phyloP scores from a whole-genome alignment of 1,140 invertebrate species.

The Hirudo medicinalis region DNA sequence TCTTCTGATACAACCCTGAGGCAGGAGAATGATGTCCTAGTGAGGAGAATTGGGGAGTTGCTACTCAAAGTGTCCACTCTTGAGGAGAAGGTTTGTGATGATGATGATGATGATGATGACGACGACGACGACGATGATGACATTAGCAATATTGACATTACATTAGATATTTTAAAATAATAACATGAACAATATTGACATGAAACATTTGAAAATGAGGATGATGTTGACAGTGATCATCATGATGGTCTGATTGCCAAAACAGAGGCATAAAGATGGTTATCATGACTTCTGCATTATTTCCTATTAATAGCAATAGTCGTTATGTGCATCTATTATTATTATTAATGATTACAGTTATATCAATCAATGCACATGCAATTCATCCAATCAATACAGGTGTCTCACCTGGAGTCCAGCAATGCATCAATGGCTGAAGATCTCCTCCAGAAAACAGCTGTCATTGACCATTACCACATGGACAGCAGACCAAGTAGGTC shows the following conservation, averaged over 20 bases:
- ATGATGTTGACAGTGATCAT: not conserved
- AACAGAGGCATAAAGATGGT: not conserved
- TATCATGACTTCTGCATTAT: too few relatives aligned
- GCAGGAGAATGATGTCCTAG: constrained; percentile 41
- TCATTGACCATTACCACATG: constrained; percentile 48
- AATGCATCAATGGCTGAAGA: constrained; percentile 48
- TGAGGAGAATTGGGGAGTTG: constrained; percentile 38
- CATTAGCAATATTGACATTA: too few relatives aligned
- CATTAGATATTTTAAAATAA: too few relatives aligned
- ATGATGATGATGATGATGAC: not conserved
- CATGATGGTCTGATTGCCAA: too few relatives aligned
- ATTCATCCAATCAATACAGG: constrained; percentile 25
- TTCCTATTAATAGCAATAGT: too few relatives aligned
- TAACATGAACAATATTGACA: too few relatives aligned
- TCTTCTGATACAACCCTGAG: constrained; percentile 27
- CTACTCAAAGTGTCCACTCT: constrained; percentile 46
- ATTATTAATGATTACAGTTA: not conserved
- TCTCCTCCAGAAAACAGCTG: constrained; percentile 43
- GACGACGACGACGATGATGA: not conserved
- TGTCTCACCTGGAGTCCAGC: constrained; percentile 45
- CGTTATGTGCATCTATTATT: not conserved
- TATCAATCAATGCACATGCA: too few relatives aligned
- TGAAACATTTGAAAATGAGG: not conserved
- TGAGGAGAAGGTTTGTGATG: constrained; percentile 42
- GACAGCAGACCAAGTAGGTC: constrained; percentile 32